Evolutionary conservation across 2,888 invertebrate genomes (phyloP), one percentile per base, ranked within the genome.

Genomic region (Plagodis pulveraria): DNA sequence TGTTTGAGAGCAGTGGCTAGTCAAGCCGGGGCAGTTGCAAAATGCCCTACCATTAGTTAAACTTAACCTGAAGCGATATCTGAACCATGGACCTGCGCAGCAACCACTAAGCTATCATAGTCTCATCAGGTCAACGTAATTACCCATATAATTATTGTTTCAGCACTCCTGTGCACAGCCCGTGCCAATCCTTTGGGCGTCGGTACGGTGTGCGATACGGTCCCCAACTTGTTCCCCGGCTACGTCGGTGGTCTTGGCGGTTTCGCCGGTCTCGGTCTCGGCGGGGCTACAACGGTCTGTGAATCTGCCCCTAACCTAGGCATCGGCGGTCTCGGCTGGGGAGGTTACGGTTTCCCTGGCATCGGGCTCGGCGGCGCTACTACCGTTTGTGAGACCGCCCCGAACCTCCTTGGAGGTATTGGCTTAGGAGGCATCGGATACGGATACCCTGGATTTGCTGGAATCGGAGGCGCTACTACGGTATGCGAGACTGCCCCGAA

Each of bases 151-250:
- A 22, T 22, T 22, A 22, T 22, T 22, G 1, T 22, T 22, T 22
- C 22, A 87, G 87, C 83, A 38, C 66, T 84, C 10, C 61, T 87
- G 11, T 80, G 79, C 73, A 62, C 78, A 0, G 81, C 73, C 2
- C 69, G 55, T 22, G 77, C 79, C 69, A 80, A 78, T 58, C 87
- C 87, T 0, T 10, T 86, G 51, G 79, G 42, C 5, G 49, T 41
- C 6, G 36, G 40, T 34, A 44, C 32, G 40, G 44, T 44, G 7
- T 44, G 35, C 35, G 47, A 47, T 5, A 36, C 47, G 1, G 8
- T 34, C 0, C 47, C 47, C 9, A 47, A 47, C 47, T 12, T 47
- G 5, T 0, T 47, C 0, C 34, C 12, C 7, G 51, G 38, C 6
- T 43, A n/a, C 36, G 58, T 56, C 22, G 12, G 44, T 0, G 58